A percentile compares a stretch with the other conserved stretches of the same genome.
These are phyloP conservation scores for Lepisosteus oculatus DNA, from an alignment of 2,113 vertebrate species.

Conservation along the genomic window DNA sequence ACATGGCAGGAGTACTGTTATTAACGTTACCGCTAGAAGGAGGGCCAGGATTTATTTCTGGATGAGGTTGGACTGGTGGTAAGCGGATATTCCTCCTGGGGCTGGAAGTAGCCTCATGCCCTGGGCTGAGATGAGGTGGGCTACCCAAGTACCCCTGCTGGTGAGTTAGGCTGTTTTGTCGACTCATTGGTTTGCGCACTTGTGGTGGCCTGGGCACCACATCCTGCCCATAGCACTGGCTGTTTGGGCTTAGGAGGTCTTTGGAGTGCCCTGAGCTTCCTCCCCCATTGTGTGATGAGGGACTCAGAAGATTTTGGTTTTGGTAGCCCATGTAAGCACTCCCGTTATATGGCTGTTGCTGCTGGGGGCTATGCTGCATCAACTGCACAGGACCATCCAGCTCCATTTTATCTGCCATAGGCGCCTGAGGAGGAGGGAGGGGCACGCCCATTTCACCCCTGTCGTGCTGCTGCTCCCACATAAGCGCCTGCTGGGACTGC, in stretches of 20 bases:
- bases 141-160: constrained; percentile 54
- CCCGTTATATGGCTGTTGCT: constrained; percentile 54
- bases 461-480: constrained; percentile 82
- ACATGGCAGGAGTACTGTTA: constrained; percentile 51
- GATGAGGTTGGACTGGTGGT: constrained; percentile 59
- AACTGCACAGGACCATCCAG: constrained; percentile 53
- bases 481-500: constrained; percentile 88
- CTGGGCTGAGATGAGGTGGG: constrained; percentile 64
- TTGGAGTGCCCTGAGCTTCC: constrained; percentile 54
- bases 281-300: constrained; percentile 42
- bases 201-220: constrained; percentile 74
- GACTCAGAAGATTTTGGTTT: constrained; percentile 65
- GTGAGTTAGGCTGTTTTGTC: constrained; percentile 63
- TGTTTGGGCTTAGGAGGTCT: constrained; percentile 57
- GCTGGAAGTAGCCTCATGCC: constrained; percentile 51
- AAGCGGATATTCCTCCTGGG: constrained; percentile 56
- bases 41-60: constrained; percentile 45
- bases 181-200: constrained; percentile 63
- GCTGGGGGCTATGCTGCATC: constrained; percentile 63
- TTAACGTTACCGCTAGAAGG: constrained; percentile 53
- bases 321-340: constrained; percentile 54
- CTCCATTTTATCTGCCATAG: constrained; percentile 55
- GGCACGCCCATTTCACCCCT: constrained; percentile 37
- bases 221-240: constrained; percentile 67
- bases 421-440: constrained; percentile 38